Evolutionary conservation across 2,888 invertebrate genomes (phyloP).

Genomic region (Trachelus iudaicus): DNA sequence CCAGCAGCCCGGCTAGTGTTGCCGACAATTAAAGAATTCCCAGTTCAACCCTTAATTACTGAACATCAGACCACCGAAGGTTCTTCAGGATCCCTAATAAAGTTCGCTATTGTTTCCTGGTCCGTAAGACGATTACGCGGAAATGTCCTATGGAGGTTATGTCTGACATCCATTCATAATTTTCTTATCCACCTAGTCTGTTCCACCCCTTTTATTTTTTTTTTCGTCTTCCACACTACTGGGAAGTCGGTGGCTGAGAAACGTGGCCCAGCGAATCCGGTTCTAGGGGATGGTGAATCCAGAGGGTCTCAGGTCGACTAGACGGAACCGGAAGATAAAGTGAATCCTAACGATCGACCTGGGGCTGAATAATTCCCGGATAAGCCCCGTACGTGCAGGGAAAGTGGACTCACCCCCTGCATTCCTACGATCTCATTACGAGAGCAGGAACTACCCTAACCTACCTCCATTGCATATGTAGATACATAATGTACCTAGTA

Average conservation of each 20-base stretch:
- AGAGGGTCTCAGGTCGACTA: neutral
- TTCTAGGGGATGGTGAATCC: neutral
- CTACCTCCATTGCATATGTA: neutral
- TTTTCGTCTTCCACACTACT: neutral
- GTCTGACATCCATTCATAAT: neutral
- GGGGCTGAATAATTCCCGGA: constrained; percentile 51
- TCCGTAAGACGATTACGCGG: neutral
- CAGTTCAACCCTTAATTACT: neutral
- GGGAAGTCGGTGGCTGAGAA: neutral
- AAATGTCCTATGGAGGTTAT: neutral
- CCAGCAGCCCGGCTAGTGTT: neutral
- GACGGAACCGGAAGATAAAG: constrained; percentile 41
- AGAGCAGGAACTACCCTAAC: neutral
- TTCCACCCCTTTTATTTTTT: neutral
- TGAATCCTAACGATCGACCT: constrained; percentile 54
- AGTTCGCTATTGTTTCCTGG: neutral
- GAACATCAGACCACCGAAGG: neutral
- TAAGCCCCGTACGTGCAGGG: constrained; percentile 47
- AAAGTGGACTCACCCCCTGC: constrained; percentile 41
- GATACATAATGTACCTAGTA: neutral
- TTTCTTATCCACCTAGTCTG: neutral
- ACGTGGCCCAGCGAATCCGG: neutral
- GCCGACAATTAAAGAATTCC: neutral
- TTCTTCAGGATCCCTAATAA: neutral
- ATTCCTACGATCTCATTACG: constrained; percentile 38